phyloP scores from a whole-genome alignment of 2,888 invertebrate genomes.

The Papilio protenor region DNA sequence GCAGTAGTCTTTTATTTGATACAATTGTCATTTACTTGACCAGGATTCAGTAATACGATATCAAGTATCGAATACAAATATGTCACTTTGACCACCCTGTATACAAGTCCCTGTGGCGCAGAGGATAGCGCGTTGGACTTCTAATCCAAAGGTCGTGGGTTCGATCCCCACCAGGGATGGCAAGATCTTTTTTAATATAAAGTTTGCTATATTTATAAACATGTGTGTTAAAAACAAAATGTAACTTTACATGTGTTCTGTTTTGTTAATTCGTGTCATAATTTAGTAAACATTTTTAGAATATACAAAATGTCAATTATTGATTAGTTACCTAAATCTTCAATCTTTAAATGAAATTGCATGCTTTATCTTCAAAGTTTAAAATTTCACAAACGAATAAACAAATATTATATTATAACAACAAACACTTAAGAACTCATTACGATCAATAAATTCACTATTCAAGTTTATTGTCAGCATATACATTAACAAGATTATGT shows the following conservation, averaged over 20 bases:
- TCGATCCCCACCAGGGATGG: constrained; percentile 31
- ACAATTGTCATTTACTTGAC: background rate
- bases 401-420: background rate
- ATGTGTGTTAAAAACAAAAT: background rate
- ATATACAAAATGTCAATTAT: background rate
- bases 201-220: background rate
- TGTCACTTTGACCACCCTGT: background rate
- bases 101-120: constrained; percentile 36
- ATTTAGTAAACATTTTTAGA: background rate
- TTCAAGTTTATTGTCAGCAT: constrained; percentile 8
- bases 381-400: background rate
- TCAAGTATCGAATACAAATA: background rate
- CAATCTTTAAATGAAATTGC: background rate
- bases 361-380: background rate
- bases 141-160: constrained; percentile 42
- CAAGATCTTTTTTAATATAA: background rate
- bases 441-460: constrained; percentile 10
- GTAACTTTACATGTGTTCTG: background rate
- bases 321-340: background rate
- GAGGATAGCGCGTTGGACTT: constrained; percentile 42
- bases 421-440: background rate
- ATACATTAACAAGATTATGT: constrained; percentile 11
- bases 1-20: background rate
- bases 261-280: background rate
- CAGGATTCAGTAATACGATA: background rate